A percentile compares a stretch with the other conserved stretches of the same genome.
phyloP scores from a whole-genome alignment of 53 echinoderm and acorn worm species.

The Stichopus horrens region DNA sequence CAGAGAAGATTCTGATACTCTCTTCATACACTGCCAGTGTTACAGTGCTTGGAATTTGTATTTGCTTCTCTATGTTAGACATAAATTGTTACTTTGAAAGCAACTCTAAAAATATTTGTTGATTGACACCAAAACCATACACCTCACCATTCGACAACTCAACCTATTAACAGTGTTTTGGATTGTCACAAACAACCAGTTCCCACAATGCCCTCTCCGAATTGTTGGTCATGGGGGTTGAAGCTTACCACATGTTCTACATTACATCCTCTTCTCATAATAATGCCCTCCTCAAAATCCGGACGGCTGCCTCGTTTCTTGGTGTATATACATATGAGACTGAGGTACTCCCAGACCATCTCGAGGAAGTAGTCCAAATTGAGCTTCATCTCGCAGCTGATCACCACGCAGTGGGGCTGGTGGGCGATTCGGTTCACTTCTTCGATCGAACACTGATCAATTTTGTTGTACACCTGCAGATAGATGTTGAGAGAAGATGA shows the following conservation, averaged over 20 bases:
- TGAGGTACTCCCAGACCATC: constrained; percentile 81
- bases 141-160: too few relatives aligned
- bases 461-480: constrained; percentile 95
- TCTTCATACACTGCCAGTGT: too few relatives aligned
- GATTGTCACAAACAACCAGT: too few relatives aligned
- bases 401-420: constrained; percentile 80
- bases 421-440: constrained; percentile 97
- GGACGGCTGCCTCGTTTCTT: constrained; percentile 88
- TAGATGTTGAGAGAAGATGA: too few relatives aligned
- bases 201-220: too few relatives aligned
- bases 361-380: constrained; percentile 90
- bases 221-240: background rate
- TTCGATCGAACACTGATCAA: constrained; percentile 96
- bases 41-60: too few relatives aligned
- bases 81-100: too few relatives aligned
- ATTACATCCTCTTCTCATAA: constrained; percentile 91
- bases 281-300: constrained; percentile 97
- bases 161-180: too few relatives aligned
- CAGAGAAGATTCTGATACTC: too few relatives aligned
- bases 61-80: too few relatives aligned
- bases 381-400: constrained; percentile 98
- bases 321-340: constrained; percentile 87
- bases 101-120: too few relatives aligned
- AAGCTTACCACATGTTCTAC: constrained; percentile 98
- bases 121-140: too few relatives aligned